Percentiles rank a stretch among this genome's conserved stretches.
phyloP scores from a whole-genome alignment of 2,797 vertebrate species.

The Lophotriccus pileatus region DNA sequence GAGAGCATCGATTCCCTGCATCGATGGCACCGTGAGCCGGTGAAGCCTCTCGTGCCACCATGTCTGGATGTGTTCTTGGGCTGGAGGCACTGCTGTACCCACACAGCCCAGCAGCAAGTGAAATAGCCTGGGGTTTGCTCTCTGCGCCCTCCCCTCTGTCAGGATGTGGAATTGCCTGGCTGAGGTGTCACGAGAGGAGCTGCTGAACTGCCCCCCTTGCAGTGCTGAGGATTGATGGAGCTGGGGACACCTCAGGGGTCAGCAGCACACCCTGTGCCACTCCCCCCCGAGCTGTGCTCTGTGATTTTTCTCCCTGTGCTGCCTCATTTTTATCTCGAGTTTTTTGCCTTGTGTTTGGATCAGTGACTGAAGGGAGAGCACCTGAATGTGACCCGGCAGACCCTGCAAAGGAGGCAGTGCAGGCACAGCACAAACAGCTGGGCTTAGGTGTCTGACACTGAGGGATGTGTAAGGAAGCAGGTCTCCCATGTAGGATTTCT shows the following conservation, averaged over 20 bases:
- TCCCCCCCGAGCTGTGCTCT: not conserved
- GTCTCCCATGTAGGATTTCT: not conserved
- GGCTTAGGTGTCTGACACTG: not conserved
- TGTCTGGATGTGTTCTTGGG: accelerated
- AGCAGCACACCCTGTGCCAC: not conserved
- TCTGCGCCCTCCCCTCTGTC: not conserved
- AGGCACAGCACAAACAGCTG: not conserved
- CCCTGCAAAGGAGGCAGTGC: not conserved
- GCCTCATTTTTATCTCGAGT: not conserved
- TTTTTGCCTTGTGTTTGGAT: not conserved
- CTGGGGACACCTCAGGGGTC: not conserved
- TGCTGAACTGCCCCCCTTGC: not conserved
- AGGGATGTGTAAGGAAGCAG: not conserved
- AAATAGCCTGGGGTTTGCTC: not conserved
- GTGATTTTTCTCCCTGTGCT: not conserved
- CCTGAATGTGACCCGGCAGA: not conserved
- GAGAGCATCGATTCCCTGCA: not conserved
- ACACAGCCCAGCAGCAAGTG: not conserved
- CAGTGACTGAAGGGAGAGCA: not conserved
- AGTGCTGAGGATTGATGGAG: not conserved
- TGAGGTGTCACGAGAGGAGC: not conserved
- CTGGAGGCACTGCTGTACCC: not conserved
- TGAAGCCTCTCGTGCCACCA: accelerated
- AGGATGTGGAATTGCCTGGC: not conserved
- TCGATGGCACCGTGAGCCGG: not conserved